These are phyloP conservation scores for Ophion obscuratus DNA, from an alignment of 2,888 invertebrate genomes.

Conservation along the genomic window DNA sequence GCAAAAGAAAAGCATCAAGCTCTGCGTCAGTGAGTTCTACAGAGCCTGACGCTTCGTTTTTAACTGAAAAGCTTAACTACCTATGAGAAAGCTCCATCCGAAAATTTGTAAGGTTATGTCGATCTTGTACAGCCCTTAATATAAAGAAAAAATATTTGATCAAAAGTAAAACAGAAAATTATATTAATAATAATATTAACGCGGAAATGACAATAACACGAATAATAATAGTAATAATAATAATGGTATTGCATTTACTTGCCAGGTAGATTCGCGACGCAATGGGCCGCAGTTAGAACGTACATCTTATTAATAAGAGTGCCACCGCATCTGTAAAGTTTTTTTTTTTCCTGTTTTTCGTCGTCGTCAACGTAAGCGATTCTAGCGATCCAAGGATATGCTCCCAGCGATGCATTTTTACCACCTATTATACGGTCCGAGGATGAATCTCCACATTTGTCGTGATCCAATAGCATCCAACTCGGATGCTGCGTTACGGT, in stretches of 20 bases:
- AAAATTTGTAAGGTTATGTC: too few relatives aligned
- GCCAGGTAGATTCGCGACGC: conserved; percentile 76
- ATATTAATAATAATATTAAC: not conserved
- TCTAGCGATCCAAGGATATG: conserved; percentile 88
- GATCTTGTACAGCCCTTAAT: too few relatives aligned
- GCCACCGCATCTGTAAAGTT: conserved; percentile 82
- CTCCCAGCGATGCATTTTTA: conserved; percentile 86
- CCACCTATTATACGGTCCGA: conserved; percentile 88
- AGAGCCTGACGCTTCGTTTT: too few relatives aligned
- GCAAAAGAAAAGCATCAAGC: too few relatives aligned
- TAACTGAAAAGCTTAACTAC: too few relatives aligned
- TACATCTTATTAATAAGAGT: conserved; percentile 81
- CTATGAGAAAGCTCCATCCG: too few relatives aligned
- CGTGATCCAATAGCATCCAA: conserved; percentile 84
- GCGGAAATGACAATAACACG: not conserved
- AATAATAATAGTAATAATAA: conserved; percentile 14
- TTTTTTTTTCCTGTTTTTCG: conserved; percentile 27
- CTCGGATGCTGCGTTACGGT: conserved; percentile 82
- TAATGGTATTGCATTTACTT: conserved; percentile 59
- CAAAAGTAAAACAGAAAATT: not conserved
- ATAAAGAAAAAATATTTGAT: too few relatives aligned
- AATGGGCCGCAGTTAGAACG: conserved; percentile 84
- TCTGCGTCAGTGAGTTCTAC: too few relatives aligned
- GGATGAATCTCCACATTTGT: conserved; percentile 86
- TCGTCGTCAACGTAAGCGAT: conserved; percentile 84